Evolutionary conservation across 2,797 vertebrate species (phyloP).

Genomic region (Pangasius larnaudii): DNA sequence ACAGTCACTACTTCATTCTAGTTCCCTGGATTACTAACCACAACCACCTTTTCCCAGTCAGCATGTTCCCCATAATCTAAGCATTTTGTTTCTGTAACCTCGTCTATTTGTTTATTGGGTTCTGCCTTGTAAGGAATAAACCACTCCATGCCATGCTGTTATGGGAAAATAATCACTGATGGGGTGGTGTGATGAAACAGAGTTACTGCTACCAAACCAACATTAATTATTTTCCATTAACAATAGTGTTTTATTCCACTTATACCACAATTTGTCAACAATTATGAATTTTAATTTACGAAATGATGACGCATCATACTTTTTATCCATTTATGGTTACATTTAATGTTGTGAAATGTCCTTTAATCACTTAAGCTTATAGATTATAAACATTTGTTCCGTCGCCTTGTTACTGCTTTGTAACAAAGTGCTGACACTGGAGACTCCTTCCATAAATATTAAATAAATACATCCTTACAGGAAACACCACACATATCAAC

Average conservation of each 20-base stretch:
- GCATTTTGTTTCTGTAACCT: neutral
- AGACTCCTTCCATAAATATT: too few relatives aligned
- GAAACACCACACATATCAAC: too few relatives aligned
- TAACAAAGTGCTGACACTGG: too few relatives aligned
- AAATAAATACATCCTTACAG: too few relatives aligned
- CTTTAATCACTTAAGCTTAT: neutral
- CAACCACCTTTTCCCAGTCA: neutral
- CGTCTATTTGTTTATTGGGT: neutral
- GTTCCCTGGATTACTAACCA: neutral
- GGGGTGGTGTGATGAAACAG: neutral
- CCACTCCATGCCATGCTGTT: neutral
- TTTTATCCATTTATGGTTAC: neutral
- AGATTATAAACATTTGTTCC: too few relatives aligned
- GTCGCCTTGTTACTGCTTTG: too few relatives aligned
- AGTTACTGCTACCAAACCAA: neutral
- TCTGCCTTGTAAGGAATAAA: neutral
- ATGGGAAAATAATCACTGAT: neutral
- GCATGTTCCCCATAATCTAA: neutral
- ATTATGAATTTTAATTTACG: neutral
- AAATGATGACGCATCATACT: neutral
- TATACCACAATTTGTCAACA: neutral
- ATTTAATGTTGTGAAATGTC: neutral
- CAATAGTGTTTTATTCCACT: neutral
- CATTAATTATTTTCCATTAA: neutral
- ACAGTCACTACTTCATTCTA: neutral